These are phyloP conservation scores for Chroicocephalus ridibundus DNA, from an alignment of 2,113 vertebrate species.

Conservation along the genomic window DNA sequence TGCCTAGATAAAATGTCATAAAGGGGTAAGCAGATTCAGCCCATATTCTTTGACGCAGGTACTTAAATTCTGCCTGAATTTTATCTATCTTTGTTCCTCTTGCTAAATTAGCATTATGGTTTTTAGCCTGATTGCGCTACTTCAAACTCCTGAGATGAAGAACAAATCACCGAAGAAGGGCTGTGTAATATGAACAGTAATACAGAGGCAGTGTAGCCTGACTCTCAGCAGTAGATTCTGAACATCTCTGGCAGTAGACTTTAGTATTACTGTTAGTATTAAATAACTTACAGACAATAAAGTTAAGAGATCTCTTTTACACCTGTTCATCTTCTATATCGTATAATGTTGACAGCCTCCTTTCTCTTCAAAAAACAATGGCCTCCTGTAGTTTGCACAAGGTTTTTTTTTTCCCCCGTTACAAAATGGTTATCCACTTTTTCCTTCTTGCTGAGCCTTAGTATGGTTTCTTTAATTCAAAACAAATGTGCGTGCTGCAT, in stretches of 20 bases:
- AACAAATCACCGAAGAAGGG: background rate
- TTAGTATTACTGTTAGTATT: background rate
- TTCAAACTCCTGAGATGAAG: background rate
- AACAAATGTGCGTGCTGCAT: conserved; percentile 51
- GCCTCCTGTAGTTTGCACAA: background rate
- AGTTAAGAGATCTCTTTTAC: background rate
- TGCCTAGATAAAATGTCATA: background rate
- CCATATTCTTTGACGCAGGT: background rate
- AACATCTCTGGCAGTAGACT: background rate
- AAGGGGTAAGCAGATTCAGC: background rate
- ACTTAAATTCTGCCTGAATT: background rate
- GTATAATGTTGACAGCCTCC: background rate
- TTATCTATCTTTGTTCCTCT: background rate
- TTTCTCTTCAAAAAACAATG: background rate
- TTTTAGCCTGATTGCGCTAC: background rate
- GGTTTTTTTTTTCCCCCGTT: background rate
- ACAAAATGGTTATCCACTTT: conserved; percentile 45
- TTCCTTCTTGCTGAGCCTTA: conserved; percentile 40
- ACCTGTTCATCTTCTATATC: background rate
- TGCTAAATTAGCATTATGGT: fast-evolving
- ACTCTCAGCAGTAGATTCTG: background rate
- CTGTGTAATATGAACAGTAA: fast-evolving
- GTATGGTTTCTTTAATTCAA: conserved; percentile 52
- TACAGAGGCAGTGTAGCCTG: background rate
- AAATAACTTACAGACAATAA: background rate